Evolutionary conservation across 2,113 vertebrate genomes (phyloP), one percentile per base, ranked within the genome.

Genomic region (Sterrhoptilus dennistouni): DNA sequence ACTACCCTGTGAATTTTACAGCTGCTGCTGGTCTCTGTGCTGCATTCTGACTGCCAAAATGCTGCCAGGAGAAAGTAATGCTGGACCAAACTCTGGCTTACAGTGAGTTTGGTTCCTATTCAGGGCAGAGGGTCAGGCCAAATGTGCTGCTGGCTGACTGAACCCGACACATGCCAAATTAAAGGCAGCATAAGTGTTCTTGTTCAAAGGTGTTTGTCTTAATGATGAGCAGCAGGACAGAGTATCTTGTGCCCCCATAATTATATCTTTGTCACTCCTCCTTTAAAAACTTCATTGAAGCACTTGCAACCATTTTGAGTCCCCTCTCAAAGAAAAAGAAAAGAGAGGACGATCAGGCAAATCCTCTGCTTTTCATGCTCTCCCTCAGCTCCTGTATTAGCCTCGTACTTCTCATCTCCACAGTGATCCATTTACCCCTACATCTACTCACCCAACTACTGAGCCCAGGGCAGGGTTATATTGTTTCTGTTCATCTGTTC

Each of bases 131-230:
- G 17, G 11, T 9, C 16, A 68, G n/a, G 63, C 53, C 63, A 69
- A 33, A 80, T n/a, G 31, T 8, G 0, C 49, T 54, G 21, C 71
- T 72, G 49, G 19, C 27, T 36, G 71, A 20, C 3, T 24, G 14
- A 81, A 13, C 33, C 35, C 2, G 1, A 8, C 2, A 36, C 5
- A 0, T 8, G 38, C 49, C 0, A 1, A 65, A 66, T 59, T 79
- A 68, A 78, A 83, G 8, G 33, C 63, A 77, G 21, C 2, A 0
- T 29, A 20, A 57, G 18, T 8, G 16, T 27, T 60, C 31, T 54
- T 69, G 23, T 65, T 79, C 68, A 78, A 71, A 92, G 33, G 28
- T 52, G 11, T 42, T 87, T 71, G 16, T 54, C 52, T 40, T 59
- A 52, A 44, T 24, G 29, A 61, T 66, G 29, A 33, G 9, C 11